These are phyloP conservation scores for Connochaetes taurinus DNA, from an alignment of 2,113 vertebrate species.

Conservation along the genomic window DNA sequence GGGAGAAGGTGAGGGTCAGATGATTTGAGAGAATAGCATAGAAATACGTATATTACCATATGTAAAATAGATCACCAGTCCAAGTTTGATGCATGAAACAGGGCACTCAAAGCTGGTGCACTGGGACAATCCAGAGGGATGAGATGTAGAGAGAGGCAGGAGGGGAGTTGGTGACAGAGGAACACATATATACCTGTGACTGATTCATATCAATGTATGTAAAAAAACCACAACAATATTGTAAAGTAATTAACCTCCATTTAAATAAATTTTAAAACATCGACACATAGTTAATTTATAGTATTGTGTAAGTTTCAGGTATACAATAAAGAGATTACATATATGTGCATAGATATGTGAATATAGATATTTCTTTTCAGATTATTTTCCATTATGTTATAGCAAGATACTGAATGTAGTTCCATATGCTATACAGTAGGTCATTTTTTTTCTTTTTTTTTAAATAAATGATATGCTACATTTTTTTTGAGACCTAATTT, in stretches of 20 bases:
- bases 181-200: neutral
- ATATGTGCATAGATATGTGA: neutral
- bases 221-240: neutral
- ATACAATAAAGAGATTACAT: neutral
- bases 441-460: neutral
- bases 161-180: fast-evolving
- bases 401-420: neutral
- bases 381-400: neutral
- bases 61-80: neutral
- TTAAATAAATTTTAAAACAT: neutral
- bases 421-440: neutral
- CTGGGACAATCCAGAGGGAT: neutral
- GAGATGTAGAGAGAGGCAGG: neutral
- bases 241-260: neutral
- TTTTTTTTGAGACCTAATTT: neutral
- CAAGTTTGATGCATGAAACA: neutral
- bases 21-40: neutral
- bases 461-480: neutral
- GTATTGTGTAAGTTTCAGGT: neutral
- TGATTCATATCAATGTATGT: neutral
- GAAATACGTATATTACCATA: neutral
- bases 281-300: neutral
- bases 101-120: neutral
- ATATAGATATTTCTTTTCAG: neutral
- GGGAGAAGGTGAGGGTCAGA: neutral